A percentile compares a stretch with the other conserved stretches of the same genome.
Conservation (phyloP, 2,888 invertebrate genomes). For the Nephrotoma flavescens region DNA sequence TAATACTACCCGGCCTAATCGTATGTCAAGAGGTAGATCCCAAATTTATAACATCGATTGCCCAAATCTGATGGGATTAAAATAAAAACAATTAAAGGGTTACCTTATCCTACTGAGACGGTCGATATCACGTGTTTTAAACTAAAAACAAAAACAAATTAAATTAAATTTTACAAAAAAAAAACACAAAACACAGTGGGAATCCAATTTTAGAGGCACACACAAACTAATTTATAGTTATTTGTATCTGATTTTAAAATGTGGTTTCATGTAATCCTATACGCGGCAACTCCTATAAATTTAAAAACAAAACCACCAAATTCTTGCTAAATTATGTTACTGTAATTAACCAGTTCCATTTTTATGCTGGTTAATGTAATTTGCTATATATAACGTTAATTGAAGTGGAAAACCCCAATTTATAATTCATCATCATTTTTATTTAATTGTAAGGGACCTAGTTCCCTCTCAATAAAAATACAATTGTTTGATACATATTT, state of each 20-base stretch:
- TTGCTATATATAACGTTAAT: not conserved
- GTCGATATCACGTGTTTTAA: not conserved
- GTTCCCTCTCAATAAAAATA: not conserved
- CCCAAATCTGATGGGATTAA: not conserved
- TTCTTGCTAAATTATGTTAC: not conserved
- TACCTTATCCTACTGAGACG: not conserved
- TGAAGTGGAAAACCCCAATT: not conserved
- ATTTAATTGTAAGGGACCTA: not conserved
- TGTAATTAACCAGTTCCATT: not conserved
- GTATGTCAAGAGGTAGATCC: not conserved
- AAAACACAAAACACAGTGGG: not conserved
- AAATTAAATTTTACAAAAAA: not conserved
- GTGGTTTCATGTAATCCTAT: not conserved
- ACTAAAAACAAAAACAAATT: not conserved
- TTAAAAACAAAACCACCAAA: not conserved
- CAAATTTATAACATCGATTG: not conserved
- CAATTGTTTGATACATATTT: not conserved
- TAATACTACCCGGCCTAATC: too few relatives aligned
- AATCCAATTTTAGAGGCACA: not conserved
- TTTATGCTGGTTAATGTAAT: not conserved
- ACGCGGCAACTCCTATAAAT: not conserved
- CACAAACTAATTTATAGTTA: not conserved
- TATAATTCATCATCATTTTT: not conserved
- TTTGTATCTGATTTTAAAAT: not conserved
- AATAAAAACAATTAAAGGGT: not conserved